Percentiles rank a stretch among this genome's conserved stretches.
Conservation (phyloP, 35 echinoderm and acorn worm genomes). For the Patiria miniata region DNA sequence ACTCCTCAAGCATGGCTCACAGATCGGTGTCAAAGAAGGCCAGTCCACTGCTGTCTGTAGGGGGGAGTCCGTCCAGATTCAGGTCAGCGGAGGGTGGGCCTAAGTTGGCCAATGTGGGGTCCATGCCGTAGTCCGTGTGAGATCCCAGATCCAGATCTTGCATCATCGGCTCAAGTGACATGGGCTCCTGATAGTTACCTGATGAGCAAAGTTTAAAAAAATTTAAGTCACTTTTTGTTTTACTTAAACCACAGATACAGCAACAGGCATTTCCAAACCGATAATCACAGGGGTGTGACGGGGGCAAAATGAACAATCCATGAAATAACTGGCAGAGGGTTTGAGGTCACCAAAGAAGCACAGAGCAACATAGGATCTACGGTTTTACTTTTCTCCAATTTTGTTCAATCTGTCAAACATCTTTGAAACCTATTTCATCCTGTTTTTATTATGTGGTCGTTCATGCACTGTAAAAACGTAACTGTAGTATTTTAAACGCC, state of each 20-base stretch:
- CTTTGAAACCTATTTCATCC: too few species aligned
- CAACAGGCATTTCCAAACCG: not conserved
- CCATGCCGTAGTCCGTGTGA: conserved; percentile 72
- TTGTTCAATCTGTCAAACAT: too few species aligned
- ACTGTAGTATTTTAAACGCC: too few species aligned
- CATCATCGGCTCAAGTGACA: conserved; percentile 97
- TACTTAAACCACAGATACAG: not conserved
- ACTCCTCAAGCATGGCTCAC: conserved; percentile 34
- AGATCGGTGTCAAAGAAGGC: conserved; percentile 96
- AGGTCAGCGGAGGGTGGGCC: conserved; percentile 73
- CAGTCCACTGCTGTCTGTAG: conserved; percentile 82
- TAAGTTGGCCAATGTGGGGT: conserved; percentile 69
- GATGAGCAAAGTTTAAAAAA: not conserved
- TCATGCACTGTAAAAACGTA: too few species aligned
- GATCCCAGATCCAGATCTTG: conserved; percentile 87
- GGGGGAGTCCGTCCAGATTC: conserved; percentile 78
- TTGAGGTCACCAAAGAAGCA: too few species aligned
- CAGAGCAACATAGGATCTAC: too few species aligned
- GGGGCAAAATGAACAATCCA: too few species aligned
- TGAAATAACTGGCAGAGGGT: too few species aligned
- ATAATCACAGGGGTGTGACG: too few species aligned
- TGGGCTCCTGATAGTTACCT: conserved; percentile 75
- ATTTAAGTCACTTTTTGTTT: not conserved
- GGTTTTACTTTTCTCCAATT: too few species aligned
- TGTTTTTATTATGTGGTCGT: too few species aligned